Base-by-base conservation (phyloP, 2,113 vertebrate genomes). In the Melanerpes formicivorus region DNA sequence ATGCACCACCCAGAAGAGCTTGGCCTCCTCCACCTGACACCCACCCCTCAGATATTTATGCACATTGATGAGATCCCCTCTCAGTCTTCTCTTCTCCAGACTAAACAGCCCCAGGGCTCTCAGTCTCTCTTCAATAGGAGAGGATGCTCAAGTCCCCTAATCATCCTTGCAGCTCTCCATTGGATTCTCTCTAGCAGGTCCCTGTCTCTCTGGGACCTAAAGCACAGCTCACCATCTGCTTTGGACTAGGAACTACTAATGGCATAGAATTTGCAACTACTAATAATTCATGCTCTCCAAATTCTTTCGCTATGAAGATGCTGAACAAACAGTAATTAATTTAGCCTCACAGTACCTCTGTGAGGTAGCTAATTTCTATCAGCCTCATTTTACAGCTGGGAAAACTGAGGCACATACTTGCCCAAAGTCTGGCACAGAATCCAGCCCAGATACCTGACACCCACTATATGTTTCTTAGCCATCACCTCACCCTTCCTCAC, bases 311-410 rank as follows among this genome's bases (percentile, higher is more conserved):
- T 66, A 32, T 59, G 81, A 87, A 63, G 52, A 72, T 79, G 32
- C 76, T 67, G 65, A 87, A 71, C 13, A 77, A 74, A 71, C 29
- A 71, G 56, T 58, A 48, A 69, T 32, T 78, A 71, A 86, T 76
- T 93, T 69, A 95, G 62, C 82, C 91, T 95, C 85, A 91, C 84
- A 80, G 37, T 55, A 63, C 6, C 8, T 16, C 34, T 86, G 87
- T 62, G 62, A 94, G 70, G 65, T 62, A 75, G 54, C 11, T 42
- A 80, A 81, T 69, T 42, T 69, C 21, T 75, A 52, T 42, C 62
- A 81, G 40, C 18, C 58, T 69, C 55, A 63, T 75, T 83, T 92
- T 81, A 72, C 13, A 87, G 29, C 18, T 77, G 59, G n/a, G 62
- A n/a, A 91, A 90, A 75, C 32, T 64, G 58, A 62, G 60, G 62